Evolutionary conservation across 2,113 vertebrate species (phyloP), one percentile per base, ranked within the genome.

Genomic region (Oreochromis niloticus): DNA sequence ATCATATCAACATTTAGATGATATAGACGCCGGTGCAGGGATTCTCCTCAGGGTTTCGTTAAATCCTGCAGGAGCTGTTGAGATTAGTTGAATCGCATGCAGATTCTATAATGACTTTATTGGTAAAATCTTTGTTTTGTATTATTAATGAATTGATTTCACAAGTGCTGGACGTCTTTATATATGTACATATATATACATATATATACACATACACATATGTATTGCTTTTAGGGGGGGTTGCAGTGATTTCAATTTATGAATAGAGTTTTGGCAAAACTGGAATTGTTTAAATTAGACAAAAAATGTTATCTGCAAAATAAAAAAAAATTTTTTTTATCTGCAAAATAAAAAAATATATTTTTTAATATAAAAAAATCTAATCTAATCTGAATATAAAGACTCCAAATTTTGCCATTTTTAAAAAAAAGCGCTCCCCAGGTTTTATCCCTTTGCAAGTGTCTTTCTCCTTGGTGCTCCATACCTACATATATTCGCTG

Each of bases 21-120:
- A 78, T 79, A 87, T 82, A 43, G 84, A 83, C 88, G 90, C 90
- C 59, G 90, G 89, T 88, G 92, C 89, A 81, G 41, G 55, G 79
- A 9, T 36, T 68, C 82, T 85, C 71, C 39, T 81, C 50, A 4
- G 66, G 89, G 66, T 85, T 84, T 55, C 39, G 46, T 71, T 50
- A 19, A 91, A 84, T 81, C 89, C 92, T 82, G 86, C 73, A 79
- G 85, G 82, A 88, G 79, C 50, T 78, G 86, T 82, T 84, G 36
- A 88, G 10, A 89, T 85, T 22, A 68, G 32, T 63, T 73, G 68
- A 78, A 91, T 32, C 30, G 17, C 52, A 50, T n/a, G n/a, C 79
- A 22, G 78, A 83, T 80, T 85, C 27, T 73, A 5, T 34, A 55
- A 48, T 10, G 9, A 85, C 55, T 82, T 85, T 63, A 79, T 30